Evolutionary conservation across 2,113 vertebrate genomes (phyloP), one percentile per base, ranked within the genome.

Genomic region (Lycaon pictus): DNA sequence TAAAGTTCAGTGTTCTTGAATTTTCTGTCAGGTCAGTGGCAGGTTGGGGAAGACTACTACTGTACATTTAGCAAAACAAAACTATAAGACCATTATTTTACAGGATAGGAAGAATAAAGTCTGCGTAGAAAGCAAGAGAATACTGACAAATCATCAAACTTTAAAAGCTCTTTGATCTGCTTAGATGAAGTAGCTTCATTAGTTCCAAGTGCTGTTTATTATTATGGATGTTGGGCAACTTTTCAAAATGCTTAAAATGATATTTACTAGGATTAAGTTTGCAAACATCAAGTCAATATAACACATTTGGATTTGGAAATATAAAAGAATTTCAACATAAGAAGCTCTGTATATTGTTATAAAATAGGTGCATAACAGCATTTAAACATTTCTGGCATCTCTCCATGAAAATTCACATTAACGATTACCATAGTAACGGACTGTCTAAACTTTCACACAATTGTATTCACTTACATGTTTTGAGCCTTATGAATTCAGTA

Each of bases 381-480:
- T 84, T 94, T 56, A 97, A 90, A 53, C 25, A 13, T 77, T 92
- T 12, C 37, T 96, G 17, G 6, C 48, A 81, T 94, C 32, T 95
- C 60, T 90, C 29, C 56, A 16, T 93, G 84, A 72, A 92, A 95
- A 94, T 95, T 90, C 85, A 93, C 29, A 43, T 88, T 88, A 87
- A 72, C 23, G 51, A 76, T 96, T 95, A 53, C 94, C 77, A 94
- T 88, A 96, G 94, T 63, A 96, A 97, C 69, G 37, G 25, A 83
- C 10, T 80, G 67, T 67, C 76, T 95, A 88, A 96, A 85, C 53
- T 90, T 96, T 69, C 23, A 87, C n/a, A 29, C 72, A 67, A 76
- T 69, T 55, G 3, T 88, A 80, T 84, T 25, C 10, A 32, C 1
- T 83, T 93, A 87, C 88, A 58, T 95, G 23, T 77, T 1, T 87